A percentile compares a stretch with the other conserved stretches of the same genome.
phyloP scores from a whole-genome alignment of 2,888 invertebrate species.

The Lithophane socia region DNA sequence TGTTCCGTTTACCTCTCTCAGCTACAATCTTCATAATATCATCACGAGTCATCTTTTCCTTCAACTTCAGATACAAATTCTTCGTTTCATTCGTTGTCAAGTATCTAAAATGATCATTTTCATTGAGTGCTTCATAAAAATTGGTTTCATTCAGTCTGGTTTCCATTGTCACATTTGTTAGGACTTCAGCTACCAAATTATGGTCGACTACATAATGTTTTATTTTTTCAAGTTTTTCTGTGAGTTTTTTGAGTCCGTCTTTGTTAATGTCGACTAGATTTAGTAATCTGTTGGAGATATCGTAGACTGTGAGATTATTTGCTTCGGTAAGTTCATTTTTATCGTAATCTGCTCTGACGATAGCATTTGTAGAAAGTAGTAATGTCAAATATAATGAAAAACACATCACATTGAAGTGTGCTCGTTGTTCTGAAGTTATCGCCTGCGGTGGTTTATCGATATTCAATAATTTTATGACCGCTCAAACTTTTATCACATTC shows the following conservation, averaged over 20 bases:
- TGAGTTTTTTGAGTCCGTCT: slow-evolving; percentile 75
- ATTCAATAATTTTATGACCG: slow-evolving; percentile 53
- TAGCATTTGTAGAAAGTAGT: slow-evolving; percentile 12
- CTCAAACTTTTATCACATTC: slow-evolving; percentile 50
- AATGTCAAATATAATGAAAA: slow-evolving; percentile 47
- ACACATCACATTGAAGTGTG: slow-evolving; percentile 49
- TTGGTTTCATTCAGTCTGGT: slow-evolving; percentile 78
- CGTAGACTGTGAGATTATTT: slow-evolving; percentile 54
- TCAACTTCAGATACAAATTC: slow-evolving; percentile 81
- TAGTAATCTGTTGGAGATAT: slow-evolving; percentile 48
- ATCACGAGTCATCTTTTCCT: slow-evolving; percentile 84
- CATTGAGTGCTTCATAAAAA: slow-evolving; percentile 78
- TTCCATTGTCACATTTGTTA: slow-evolving; percentile 74
- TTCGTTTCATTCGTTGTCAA: slow-evolving; percentile 72
- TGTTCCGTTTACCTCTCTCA: slow-evolving; percentile 66
- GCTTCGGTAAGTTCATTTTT: slow-evolving; percentile 15
- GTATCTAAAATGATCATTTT: slow-evolving; percentile 77
- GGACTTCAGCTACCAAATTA: slow-evolving; percentile 70
- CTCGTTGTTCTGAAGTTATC: slow-evolving; percentile 47
- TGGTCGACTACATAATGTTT: slow-evolving; percentile 76
- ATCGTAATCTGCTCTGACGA: slow-evolving; percentile 15
- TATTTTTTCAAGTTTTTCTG: slow-evolving; percentile 77
- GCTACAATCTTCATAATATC: slow-evolving; percentile 78
- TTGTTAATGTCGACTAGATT: slow-evolving; percentile 43
- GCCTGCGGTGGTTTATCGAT: slow-evolving; percentile 54